A percentile compares a stretch with the other conserved stretches of the same genome.
Conservation (phyloP, 2,888 invertebrate species). For the Drosophila basisetae region DNA sequence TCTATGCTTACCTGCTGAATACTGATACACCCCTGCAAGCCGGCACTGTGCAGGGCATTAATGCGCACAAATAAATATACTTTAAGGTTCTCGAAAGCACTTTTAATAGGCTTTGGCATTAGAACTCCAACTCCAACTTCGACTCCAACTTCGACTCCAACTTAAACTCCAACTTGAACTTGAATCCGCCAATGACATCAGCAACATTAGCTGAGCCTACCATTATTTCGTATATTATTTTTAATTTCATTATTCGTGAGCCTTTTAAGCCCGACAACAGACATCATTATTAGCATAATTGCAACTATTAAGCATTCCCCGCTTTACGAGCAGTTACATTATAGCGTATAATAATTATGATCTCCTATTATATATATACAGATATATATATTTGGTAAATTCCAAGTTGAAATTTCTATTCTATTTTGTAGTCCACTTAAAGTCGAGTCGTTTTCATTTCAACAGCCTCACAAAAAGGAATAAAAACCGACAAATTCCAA, state of each 20-base stretch:
- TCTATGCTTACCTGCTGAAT: no score
- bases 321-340: conserved; percentile 5
- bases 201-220: conserved; percentile 54
- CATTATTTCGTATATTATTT: conserved; percentile 43
- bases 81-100: conserved; percentile 32
- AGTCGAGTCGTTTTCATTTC: neutral
- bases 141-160: conserved; percentile 23
- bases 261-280: conserved; percentile 25
- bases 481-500: neutral
- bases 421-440: neutral
- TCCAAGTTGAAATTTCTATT: neutral
- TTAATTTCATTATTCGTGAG: conserved; percentile 64
- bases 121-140: conserved; percentile 44
- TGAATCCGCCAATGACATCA: conserved; percentile 53
- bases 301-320: conserved; percentile 31
- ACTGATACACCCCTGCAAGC: neutral
- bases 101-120: conserved; percentile 62
- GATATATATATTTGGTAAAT: neutral
- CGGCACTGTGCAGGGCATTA: neutral
- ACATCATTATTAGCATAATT: conserved; percentile 52
- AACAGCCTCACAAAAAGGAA: neutral
- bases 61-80: neutral
- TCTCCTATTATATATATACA: no score
- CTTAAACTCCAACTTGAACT: conserved; percentile 33
- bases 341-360: neutral